Percentiles rank a stretch among this genome's conserved stretches.
Conservation (phyloP, 2,888 invertebrate species). For the Ormia ochracea region DNA sequence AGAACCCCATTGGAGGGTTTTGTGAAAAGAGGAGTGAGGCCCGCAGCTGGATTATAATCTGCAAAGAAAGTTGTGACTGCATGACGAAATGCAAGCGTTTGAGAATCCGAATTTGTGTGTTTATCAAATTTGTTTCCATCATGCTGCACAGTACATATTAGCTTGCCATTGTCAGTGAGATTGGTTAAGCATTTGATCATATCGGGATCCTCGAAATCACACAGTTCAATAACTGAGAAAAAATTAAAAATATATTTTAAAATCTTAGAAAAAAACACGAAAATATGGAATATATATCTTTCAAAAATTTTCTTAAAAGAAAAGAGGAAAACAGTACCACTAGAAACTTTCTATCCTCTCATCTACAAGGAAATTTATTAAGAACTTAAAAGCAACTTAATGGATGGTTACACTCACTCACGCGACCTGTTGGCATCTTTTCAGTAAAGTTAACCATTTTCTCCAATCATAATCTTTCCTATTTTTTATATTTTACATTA, state of each 20-base stretch:
- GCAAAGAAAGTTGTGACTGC: slow-evolving; percentile 74
- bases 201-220: slow-evolving; percentile 79
- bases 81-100: slow-evolving; percentile 71
- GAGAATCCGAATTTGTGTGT: neutral
- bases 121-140: neutral
- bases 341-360: too few relatives aligned
- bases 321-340: too few relatives aligned
- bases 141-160: slow-evolving; percentile 64
- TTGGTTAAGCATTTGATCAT: slow-evolving; percentile 78
- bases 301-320: too few relatives aligned
- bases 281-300: too few relatives aligned
- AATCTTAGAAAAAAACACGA: neutral
- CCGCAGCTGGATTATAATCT: slow-evolving; percentile 68
- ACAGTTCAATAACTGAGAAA: slow-evolving; percentile 80
- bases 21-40: slow-evolving; percentile 58
- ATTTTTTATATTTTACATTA: too few relatives aligned
- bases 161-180: slow-evolving; percentile 81
- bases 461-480: too few relatives aligned
- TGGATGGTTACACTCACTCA: too few relatives aligned
- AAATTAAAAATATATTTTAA: neutral
- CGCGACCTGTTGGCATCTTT: too few relatives aligned
- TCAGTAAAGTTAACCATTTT: too few relatives aligned
- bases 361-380: too few relatives aligned
- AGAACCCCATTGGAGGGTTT: slow-evolving; percentile 68
- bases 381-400: too few relatives aligned